Base-by-base conservation (phyloP, 2,113 vertebrate genomes). In the Carlito syrichta region DNA sequence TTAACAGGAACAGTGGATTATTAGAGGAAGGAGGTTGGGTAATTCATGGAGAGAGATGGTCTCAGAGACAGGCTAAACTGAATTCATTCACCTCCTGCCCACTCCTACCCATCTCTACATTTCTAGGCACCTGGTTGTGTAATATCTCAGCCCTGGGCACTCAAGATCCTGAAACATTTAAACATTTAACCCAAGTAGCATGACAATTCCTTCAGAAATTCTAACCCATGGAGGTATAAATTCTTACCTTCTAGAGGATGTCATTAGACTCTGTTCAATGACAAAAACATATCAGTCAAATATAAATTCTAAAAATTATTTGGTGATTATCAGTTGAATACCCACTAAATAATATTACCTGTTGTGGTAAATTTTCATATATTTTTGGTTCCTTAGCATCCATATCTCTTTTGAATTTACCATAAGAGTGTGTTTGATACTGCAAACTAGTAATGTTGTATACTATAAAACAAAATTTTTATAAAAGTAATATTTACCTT, bases 201-300 rank as follows among this genome's bases (percentile, higher is more conserved):
- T 48, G 60, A 66, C 27, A 43, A 27, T 89, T 56, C 9, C 54
- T 92, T 82, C 68, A 73, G 76, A 91, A 91, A 92, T 77, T 62
- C 27, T 86, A 89, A 68, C 8, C n/a, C 45, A 86, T 35, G 40
- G 13, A 89, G 19, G 38, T 38, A 6, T 60, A 52, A 96, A 68
- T 40, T 20, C 0, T 63, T 30, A 56, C 32, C 58, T 38, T 87
- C 69, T 68, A 52, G 50, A 78, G 5, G 8, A 66, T 56, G 68
- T 71, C 62, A 84, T 79, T 79, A 94, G 88, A 45, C 30, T 88
- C 62, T 95, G 13, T 92, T 85, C 35, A 84, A 52, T 90, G 69
- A 69, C n/a, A 84, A 95, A 88, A 94, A n/a, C 7, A 40, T 54
- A 66, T 62, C 76, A 94, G 84, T 94, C 62, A 94, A 94, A 90